Base-by-base conservation (phyloP, 2,113 vertebrate genomes). In the Calyptommatus sinebrachiatus region DNA sequence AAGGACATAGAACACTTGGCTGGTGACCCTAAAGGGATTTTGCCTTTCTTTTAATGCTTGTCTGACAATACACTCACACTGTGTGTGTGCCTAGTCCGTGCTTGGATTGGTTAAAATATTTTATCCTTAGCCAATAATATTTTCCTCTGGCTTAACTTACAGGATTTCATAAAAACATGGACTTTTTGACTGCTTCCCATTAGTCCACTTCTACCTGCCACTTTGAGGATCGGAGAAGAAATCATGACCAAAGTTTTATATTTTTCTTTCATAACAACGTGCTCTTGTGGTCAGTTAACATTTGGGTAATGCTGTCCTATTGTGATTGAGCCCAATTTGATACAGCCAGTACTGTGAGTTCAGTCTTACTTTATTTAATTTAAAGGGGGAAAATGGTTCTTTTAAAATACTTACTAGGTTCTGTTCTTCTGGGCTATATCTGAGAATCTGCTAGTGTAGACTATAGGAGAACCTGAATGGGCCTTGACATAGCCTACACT, bases 341-440 rank as follows among this genome's bases (percentile, higher is more conserved):
- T 6, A 71, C 73, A 88, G 79, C 45, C 18, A 71, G 26, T 41
- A 20, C 2, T 1, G 26, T 84, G 48, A 74, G 82, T 82, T 86
- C 70, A 76, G 50, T 83, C 89, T 88, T 90, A 88, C 88, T 18
- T 57, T 79, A 87, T 86, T 88, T 85, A 65, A 76, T 71, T 83
- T 77, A 61, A 76, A 84, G 79, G 41, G 69, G 79, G 86, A 82
- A 41, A 41, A 41, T 41, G 35, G 35, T 41, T 41, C 35, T 41
- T 41, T 41, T 41, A 41, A 41, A 41, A 41, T 2, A 5, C 35
- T 41, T 41, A 41, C 35, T 86, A 89, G 45, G 18, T 76, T 72
- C 69, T 89, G 63, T 81, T 83, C 87, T 90, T 72, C 62, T 83
- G 84, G 77, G 57, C 26, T 53, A 50, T 50, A 50, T 11, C 12